These are phyloP conservation scores for Arvicola amphibius DNA, from an alignment of 2,797 vertebrate species.

Conservation along the genomic window DNA sequence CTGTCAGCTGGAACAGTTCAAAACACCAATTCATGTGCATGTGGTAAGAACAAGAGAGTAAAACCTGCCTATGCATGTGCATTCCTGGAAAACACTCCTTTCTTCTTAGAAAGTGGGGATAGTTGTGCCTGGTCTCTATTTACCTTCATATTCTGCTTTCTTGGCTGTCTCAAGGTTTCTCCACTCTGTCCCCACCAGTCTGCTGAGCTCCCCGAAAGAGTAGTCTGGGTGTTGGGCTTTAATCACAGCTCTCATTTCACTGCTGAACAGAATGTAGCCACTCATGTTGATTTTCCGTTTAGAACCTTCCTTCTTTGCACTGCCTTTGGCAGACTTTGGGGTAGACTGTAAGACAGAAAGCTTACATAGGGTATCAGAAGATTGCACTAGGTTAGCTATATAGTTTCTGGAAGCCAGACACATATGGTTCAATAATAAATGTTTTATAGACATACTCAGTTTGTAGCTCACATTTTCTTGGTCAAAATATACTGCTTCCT, in stretches of 20 bases:
- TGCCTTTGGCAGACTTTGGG: conserved; percentile 96
- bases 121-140: conserved; percentile 74
- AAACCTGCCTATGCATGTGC: conserved; percentile 65
- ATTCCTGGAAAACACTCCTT: conserved; percentile 45
- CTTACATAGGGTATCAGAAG: conserved; percentile 71
- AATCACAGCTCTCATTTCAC: conserved; percentile 99
- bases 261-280: conserved; percentile 99
- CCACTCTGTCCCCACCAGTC: conserved; percentile 99
- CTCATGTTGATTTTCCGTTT: conserved; percentile 99
- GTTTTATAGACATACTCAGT: conserved; percentile 39
- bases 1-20: conserved; percentile 37
- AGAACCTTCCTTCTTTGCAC: conserved; percentile 97
- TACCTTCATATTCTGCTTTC: conserved; percentile 99
- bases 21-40: conserved; percentile 59
- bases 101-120: conserved; percentile 64
- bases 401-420: conserved; percentile 60
- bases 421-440: conserved; percentile 22
- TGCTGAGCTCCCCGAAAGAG: conserved; percentile 98
- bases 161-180: conserved; percentile 96
- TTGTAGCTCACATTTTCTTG: conserved; percentile 51
- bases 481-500: conserved; percentile 49
- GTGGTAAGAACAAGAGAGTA: conserved; percentile 49
- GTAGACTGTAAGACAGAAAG: conserved; percentile 90
- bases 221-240: conserved; percentile 99
- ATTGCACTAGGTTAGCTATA: not conserved